A percentile compares a stretch with the other conserved stretches of the same genome.
These are phyloP conservation scores for Nyctibius grandis DNA, from an alignment of 2,797 vertebrate genomes.

Conservation along the genomic window DNA sequence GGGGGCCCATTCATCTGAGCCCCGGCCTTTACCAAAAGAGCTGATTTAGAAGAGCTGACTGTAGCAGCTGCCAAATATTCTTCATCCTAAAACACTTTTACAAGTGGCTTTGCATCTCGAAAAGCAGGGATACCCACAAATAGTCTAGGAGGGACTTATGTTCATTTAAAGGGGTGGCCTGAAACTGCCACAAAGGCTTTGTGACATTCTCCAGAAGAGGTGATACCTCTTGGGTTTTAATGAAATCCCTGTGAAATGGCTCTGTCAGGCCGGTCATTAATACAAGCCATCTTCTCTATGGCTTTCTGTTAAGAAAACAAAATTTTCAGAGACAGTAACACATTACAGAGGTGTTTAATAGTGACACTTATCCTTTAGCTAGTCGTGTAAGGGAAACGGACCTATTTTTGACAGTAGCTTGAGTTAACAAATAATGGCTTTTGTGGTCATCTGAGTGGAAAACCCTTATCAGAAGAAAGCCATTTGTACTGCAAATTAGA, in stretches of 20 bases:
- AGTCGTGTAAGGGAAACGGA: not conserved
- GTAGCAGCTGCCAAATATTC: not conserved
- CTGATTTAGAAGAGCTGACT: not conserved
- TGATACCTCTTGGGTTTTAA: not conserved
- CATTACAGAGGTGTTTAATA: not conserved
- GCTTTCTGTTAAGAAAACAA: not conserved
- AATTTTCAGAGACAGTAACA: not conserved
- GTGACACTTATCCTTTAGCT: not conserved
- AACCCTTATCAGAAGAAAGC: not conserved
- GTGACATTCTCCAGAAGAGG: not conserved
- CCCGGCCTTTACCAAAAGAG: not conserved
- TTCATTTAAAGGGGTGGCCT: not conserved
- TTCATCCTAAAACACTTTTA: not conserved
- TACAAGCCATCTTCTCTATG: not conserved
- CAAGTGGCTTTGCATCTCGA: not conserved
- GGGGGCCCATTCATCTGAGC: not conserved
- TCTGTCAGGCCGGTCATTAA: not conserved
- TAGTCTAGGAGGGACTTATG: not conserved
- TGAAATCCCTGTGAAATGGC: not conserved
- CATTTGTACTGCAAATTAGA: slow-evolving; percentile 34
- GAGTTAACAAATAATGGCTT: not conserved
- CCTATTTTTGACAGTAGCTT: not conserved
- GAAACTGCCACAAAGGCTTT: not conserved
- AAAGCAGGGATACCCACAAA: not conserved
- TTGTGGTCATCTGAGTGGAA: not conserved